Base-by-base conservation (phyloP, 2,888 invertebrate species). In the Hyposoter didymator region DNA sequence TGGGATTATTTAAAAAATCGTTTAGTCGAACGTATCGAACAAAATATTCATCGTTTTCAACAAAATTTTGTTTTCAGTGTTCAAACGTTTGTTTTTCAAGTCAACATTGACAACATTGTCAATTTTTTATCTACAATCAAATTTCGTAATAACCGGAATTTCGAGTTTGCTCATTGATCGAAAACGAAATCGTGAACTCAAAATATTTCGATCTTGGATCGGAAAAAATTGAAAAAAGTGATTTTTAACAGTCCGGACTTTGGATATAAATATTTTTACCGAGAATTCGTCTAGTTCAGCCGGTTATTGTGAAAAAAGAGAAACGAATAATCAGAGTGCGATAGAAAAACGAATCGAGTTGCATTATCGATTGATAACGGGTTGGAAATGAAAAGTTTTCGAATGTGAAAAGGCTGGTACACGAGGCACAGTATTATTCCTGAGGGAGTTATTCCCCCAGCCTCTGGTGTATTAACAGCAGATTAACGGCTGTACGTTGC, bases 371-470 rank as follows among this genome's bases (percentile, higher is more conserved):
- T 28, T 43, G 43, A 28, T 28, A 47, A 62, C 10, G 59, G 32
- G 14, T 62, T 45, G 59, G 35, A 79, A 39, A 73, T 43, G 12
- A 73, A 80, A 39, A 66, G 39, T 49, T 49, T 69, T 39, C 10
- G 69, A 73, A 64, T 45, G 67, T 43, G 39, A 70, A 47, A 78
- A 75, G 69, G 74, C 79, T 78, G 64, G 82, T 78, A 74, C 78
- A 78, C 84, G 78, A 78, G 78, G 78, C 84, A 72, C 79, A 78
- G 81, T 28, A 74, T 78, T 49, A 69, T 75, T 85, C 85, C 82
- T 78, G 35, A 64, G 82, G 82, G 85, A 85, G 55, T 64, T 47
- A 66, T 85, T 79, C 52, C 32, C 55, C 32, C 55, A 47, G 78
- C 73, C 55, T 81, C 78, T 59, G 39, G 70, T 59, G 66, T 55